phyloP scores from a whole-genome alignment of 2,113 vertebrate genomes.

The Hippocampus barbouri region DNA sequence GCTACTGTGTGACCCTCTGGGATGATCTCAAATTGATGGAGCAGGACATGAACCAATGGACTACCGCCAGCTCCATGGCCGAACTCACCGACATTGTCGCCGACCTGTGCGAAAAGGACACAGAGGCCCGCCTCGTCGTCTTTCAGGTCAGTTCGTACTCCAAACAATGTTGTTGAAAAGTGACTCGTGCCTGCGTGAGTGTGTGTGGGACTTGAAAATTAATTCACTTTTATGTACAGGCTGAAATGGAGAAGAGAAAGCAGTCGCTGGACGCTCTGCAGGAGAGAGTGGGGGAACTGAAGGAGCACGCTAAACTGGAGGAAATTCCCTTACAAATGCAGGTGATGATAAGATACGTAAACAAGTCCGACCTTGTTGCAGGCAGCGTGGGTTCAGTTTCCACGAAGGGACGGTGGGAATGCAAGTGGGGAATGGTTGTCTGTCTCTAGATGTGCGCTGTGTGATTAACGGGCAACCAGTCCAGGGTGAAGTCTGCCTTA shows the following conservation, averaged over 20 bases:
- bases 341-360: conserved; percentile 61
- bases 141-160: conserved; percentile 79
- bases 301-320: conserved; percentile 76
- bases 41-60: conserved; percentile 85
- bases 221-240: conserved; percentile 68
- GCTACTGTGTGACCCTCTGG: conserved; percentile 79
- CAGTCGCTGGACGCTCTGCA: conserved; percentile 78
- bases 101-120: conserved; percentile 72
- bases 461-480: too few relatives aligned
- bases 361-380: too few relatives aligned
- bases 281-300: conserved; percentile 82
- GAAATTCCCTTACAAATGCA: conserved; percentile 86
- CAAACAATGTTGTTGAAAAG: neutral
- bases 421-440: too few relatives aligned
- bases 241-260: conserved; percentile 81
- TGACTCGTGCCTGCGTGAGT: neutral
- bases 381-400: too few relatives aligned
- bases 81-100: conserved; percentile 76
- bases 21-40: conserved; percentile 80
- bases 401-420: too few relatives aligned
- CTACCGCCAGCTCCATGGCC: conserved; percentile 67
- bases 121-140: conserved; percentile 74
- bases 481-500: too few relatives aligned
- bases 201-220: conserved; percentile 10
- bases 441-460: too few relatives aligned